Base-by-base conservation (phyloP, 2,888 invertebrate genomes). In the Yponomeuta cagnagella region DNA sequence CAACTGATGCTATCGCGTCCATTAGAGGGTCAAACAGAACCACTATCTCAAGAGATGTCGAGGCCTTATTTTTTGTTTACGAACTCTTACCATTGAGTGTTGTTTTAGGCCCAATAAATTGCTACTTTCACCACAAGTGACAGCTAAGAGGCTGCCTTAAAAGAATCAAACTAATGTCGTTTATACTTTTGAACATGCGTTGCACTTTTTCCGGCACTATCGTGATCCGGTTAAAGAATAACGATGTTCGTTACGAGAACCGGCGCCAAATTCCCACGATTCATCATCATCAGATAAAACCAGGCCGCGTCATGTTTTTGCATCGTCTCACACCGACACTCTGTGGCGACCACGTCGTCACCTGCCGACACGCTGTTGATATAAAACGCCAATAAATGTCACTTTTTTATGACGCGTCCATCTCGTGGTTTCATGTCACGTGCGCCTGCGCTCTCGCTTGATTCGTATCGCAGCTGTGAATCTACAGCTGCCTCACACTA, bases 331-430 rank as follows among this genome's bases (percentile, higher is more conserved):
- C 85, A 86, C 87, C 80, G 80, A 77, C 80, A 83, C 82, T 82
- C 81, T 82, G 85, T 84, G 79, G 84, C 78, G 83, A 82, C 76
- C 81, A 79, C 82, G 82, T 76, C 81, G 84, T 87, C 89, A 88
- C 85, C 85, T 86, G 87, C 76, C 75, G 80, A 83, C 89, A 88
- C 88, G 87, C 86, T 83, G 88, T 87, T 90, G 89, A 88, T 89
- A 90, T 91, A 90, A 92, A 90, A 87, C 82, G 86, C 89, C 88
- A 90, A 90, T 92, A 90, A 92, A 90, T 86, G 91, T 90, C 91
- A 90, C 89, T 89, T 90, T 90, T 91, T 92, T 91, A 90, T 90
- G 89, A 88, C 82, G 80, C 84, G 78, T 80, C 80, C 82, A 80
- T 81, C 79, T 82, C 77, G 77, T 79, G 85, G 78, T 89, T 87